Percentiles rank a stretch among this genome's conserved stretches.
phyloP scores from a whole-genome alignment of 2,113 vertebrate species.

The Catharus minimus region DNA sequence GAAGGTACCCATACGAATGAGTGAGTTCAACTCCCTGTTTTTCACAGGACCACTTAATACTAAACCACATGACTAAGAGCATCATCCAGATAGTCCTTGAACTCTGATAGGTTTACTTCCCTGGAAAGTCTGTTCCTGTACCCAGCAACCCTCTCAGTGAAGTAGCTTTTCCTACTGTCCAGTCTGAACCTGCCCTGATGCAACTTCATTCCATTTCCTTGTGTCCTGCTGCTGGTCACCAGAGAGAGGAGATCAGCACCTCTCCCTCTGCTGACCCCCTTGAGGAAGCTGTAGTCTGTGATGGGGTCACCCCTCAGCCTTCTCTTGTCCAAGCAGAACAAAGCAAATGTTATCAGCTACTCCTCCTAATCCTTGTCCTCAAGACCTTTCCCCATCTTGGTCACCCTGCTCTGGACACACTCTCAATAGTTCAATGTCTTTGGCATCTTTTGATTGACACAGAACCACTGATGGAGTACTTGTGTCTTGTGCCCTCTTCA shows the following conservation, averaged over 20 bases:
- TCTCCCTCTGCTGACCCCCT: accelerated
- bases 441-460: not conserved
- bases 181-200: not conserved
- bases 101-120: not conserved
- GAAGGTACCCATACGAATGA: not conserved
- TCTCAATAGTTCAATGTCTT: not conserved
- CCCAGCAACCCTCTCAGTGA: not conserved
- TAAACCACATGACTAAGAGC: not conserved
- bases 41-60: not conserved
- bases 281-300: not conserved
- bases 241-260: not conserved
- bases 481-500: not conserved
- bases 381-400: not conserved
- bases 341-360: not conserved
- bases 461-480: not conserved
- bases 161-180: not conserved
- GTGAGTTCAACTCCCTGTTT: not conserved
- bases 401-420: not conserved
- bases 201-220: not conserved
- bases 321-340: not conserved
- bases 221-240: not conserved
- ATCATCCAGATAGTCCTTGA: not conserved
- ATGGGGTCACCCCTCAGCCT: not conserved
- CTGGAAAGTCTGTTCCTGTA: not conserved
- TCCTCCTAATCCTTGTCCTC: not conserved